Evolutionary conservation across 2,888 invertebrate genomes (phyloP).

Genomic region (Microchrysa polita): DNA sequence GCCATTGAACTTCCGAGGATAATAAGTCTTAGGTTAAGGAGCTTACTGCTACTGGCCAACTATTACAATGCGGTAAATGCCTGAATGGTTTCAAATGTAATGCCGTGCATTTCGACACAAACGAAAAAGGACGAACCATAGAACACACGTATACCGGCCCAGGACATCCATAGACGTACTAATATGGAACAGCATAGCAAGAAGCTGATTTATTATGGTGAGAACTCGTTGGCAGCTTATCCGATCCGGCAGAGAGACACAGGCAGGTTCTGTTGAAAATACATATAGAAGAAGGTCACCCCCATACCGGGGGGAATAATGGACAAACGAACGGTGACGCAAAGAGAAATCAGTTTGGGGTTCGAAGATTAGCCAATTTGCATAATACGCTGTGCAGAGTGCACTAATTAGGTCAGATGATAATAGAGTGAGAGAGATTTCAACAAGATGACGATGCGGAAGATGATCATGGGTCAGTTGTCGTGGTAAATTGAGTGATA

Average conservation of each 20-base stretch:
- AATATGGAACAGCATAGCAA: constrained; percentile 4
- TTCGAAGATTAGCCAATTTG: constrained; percentile 37
- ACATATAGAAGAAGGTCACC: neutral
- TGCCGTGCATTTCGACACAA: constrained; percentile 35
- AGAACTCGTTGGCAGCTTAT: constrained; percentile 15
- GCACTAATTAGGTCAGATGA: constrained; percentile 36
- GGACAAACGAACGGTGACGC: too few species aligned
- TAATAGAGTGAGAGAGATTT: constrained; percentile 33
- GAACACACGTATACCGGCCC: too few species aligned
- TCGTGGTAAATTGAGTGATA: constrained; percentile 25
- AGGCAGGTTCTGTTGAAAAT: constrained; percentile 22
- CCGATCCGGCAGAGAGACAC: constrained; percentile 15
- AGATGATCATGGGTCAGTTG: constrained; percentile 8
- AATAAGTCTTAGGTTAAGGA: constrained; percentile 42
- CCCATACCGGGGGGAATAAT: too few species aligned
- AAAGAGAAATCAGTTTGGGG: neutral
- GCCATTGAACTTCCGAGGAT: constrained; percentile 17
- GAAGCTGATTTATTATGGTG: constrained; percentile 37
- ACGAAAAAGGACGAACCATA: neutral
- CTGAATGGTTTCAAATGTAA: constrained; percentile 40
- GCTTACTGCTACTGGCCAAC: constrained; percentile 39
- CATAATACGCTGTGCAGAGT: constrained; percentile 34
- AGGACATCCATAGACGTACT: neutral
- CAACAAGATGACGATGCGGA: constrained; percentile 9
- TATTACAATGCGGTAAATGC: constrained; percentile 41